Conservation (phyloP, 2,797 vertebrate genomes). For the Hydrophis major region DNA sequence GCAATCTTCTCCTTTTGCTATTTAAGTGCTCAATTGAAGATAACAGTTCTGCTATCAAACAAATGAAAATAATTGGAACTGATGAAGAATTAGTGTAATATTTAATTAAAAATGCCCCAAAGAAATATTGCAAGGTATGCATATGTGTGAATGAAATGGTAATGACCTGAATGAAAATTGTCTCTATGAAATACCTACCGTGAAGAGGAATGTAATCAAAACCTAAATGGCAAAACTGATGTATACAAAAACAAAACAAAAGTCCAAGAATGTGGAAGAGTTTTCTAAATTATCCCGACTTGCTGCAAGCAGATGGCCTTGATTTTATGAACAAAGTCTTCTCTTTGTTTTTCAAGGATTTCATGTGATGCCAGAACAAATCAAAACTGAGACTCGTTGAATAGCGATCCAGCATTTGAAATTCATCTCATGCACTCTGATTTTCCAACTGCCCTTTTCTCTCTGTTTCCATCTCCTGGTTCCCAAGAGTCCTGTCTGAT, state of each 20-base stretch:
- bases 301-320: not conserved
- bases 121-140: not conserved
- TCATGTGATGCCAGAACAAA: not conserved
- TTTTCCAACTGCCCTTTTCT: not conserved
- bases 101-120: not conserved
- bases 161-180: not conserved
- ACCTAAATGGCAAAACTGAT: not conserved
- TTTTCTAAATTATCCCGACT: not conserved
- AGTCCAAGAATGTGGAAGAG: not conserved
- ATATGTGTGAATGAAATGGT: not conserved
- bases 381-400: slow-evolving; percentile 7
- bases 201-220: not conserved
- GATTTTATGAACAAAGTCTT: not conserved
- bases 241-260: not conserved
- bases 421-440: not conserved
- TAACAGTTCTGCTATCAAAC: not conserved
- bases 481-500: not conserved
- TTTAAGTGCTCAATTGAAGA: not conserved
- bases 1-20: not conserved
- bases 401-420: not conserved
- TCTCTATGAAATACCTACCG: not conserved
- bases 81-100: not conserved
- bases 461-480: not conserved
- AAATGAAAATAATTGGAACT: no score
- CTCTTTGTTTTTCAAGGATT: not conserved